phyloP scores from a whole-genome alignment of 2,113 vertebrate species.

The Esox niger region DNA sequence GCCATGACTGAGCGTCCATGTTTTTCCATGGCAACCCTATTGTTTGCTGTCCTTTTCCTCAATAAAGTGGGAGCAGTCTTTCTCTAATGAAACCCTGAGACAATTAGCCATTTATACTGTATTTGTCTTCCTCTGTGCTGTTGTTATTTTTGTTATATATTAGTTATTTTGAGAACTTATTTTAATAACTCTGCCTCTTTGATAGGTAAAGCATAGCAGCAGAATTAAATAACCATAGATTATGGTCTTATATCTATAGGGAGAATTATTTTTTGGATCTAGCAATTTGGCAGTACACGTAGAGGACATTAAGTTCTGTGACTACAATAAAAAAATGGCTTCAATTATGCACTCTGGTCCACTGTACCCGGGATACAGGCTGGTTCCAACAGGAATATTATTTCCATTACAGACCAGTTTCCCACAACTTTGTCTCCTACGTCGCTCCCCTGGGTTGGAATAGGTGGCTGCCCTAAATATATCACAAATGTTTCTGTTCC shows the following conservation, averaged over 20 bases:
- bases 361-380: neutral
- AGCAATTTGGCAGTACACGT: no score
- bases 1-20: slow-evolving; percentile 23
- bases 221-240: no score
- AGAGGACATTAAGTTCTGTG: neutral
- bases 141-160: no score
- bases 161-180: no score
- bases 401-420: neutral
- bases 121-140: no score
- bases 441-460: neutral
- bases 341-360: neutral
- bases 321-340: neutral
- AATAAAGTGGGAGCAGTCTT: slow-evolving; percentile 17
- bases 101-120: no score
- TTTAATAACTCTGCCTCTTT: slow-evolving; percentile 10
- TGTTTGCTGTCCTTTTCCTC: slow-evolving; percentile 63
- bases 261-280: no score
- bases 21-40: slow-evolving; percentile 62
- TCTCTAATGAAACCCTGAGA: slow-evolving; percentile 39
- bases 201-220: neutral
- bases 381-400: slow-evolving; percentile 3
- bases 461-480: neutral
- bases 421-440: neutral
- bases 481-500: neutral
- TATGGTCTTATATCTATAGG: no score